phyloP scores from a whole-genome alignment of 2,797 vertebrate species.

The Gobio occitaniae region DNA sequence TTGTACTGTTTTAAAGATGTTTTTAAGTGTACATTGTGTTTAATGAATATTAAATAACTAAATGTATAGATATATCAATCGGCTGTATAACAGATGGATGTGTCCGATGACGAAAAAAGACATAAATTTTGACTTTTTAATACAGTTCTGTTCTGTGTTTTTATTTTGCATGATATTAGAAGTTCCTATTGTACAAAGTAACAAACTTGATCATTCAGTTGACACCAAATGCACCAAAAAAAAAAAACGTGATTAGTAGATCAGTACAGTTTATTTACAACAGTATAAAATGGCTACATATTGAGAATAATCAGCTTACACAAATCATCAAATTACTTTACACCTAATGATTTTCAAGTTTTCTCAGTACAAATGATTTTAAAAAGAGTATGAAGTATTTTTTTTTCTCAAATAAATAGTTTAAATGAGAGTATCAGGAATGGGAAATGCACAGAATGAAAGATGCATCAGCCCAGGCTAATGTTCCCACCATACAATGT shows the following conservation, averaged over 20 bases:
- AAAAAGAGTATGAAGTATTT: neutral
- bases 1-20: slow-evolving; percentile 69
- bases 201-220: slow-evolving; percentile 7
- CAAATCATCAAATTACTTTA: neutral
- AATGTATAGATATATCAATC: slow-evolving; percentile 65
- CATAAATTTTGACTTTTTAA: slow-evolving; percentile 65
- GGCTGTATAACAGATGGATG: slow-evolving; percentile 59
- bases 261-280: slow-evolving; percentile 39
- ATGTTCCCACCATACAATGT: slow-evolving; percentile 79
- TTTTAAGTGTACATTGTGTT: slow-evolving; percentile 73
- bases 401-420: slow-evolving; percentile 38
- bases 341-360: slow-evolving; percentile 37
- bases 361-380: slow-evolving; percentile 4
- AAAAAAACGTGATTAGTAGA: neutral
- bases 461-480: slow-evolving; percentile 70
- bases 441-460: neutral
- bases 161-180: slow-evolving; percentile 21
- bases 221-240: slow-evolving; percentile 11
- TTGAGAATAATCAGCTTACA: neutral
- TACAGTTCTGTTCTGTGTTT: slow-evolving; percentile 36
- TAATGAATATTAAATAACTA: slow-evolving; percentile 73
- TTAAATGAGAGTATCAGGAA: slow-evolving; percentile 9
- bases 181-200: slow-evolving; percentile 12
- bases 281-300: slow-evolving; percentile 14
- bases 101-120: slow-evolving; percentile 53